These are phyloP conservation scores for Arbacia lixula DNA, from an alignment of 53 echinoderm and acorn worm species.

Conservation along the genomic window DNA sequence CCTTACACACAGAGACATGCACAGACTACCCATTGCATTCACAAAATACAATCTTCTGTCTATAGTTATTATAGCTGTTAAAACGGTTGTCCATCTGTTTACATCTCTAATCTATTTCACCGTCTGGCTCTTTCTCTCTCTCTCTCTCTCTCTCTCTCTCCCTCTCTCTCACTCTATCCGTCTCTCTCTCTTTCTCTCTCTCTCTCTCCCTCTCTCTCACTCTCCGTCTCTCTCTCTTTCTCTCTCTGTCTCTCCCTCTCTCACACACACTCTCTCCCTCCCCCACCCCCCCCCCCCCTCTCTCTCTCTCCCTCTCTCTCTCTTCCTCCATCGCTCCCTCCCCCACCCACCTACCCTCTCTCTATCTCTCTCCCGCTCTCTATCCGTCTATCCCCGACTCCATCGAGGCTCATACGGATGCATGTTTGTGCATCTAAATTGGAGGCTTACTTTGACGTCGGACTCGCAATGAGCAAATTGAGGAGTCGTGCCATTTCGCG, in stretches of 20 bases:
- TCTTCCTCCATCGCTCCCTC: background rate
- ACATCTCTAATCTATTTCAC: too few species aligned
- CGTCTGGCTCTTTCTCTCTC: too few species aligned
- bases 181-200: too few species aligned
- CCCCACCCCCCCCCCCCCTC: background rate
- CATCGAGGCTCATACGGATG: background rate
- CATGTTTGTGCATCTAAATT: constrained; percentile 46
- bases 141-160: too few species aligned
- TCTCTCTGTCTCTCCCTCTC: background rate
- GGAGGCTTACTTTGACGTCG: constrained; percentile 34
- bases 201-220: background rate
- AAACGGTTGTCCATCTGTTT: too few species aligned
- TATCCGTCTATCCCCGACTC: background rate
- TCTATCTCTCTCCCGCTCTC: background rate
- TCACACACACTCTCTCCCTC: background rate
- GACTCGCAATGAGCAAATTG: constrained; percentile 6
- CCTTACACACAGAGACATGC: too few species aligned
- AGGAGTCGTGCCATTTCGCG: constrained; percentile 24
- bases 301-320: background rate
- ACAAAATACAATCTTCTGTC: too few species aligned
- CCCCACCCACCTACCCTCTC: background rate
- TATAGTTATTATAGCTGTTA: too few species aligned
- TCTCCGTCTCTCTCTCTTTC: background rate
- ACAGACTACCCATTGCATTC: too few species aligned
- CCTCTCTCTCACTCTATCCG: too few species aligned